Base-by-base conservation (phyloP, 2,888 invertebrate genomes). In the Tolmerus cingulatus region DNA sequence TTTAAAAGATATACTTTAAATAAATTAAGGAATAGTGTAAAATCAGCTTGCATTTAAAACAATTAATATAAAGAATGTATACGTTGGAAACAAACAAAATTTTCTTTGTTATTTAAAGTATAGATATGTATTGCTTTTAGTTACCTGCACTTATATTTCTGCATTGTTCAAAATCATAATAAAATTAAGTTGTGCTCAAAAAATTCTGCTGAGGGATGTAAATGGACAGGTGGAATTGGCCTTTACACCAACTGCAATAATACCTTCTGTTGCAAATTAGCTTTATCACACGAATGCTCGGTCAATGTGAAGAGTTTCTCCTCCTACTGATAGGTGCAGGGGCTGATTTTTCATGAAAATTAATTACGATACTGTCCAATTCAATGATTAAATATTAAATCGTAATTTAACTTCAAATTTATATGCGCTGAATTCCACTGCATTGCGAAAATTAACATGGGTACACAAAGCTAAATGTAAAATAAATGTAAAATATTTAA, bases 301-400 rank as follows among this genome's bases (percentile, higher is more conserved):
- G 66, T 23, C 66, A 57, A 57, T 57, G 57, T 23, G 66, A 66
- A 66, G 66, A 66, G 57, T 23, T 51, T 51, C 46, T 14, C 16
- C 46, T 51, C 16, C 16, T 16, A 14, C 3, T n/a, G 46, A 51
- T 51, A 51, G 14, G 27, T 27, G 19, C 66, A 66, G 12, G 12
- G 66, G 23, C 66, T 66, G 66, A 2, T 27, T 66, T 66, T 66
- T 66, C 12, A 27, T 66, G 66, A 66, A 66, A 66, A 66, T 66
- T 66, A 66, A 66, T 66, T 66, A 66, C 66, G 37, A 37, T 78
- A 23, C 78, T 37, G 40, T 78, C 43, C 40, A 19, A 78, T 40
- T 46, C 78, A 78, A 23, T 77, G 77, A 77, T 78, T 78, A 78
- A 78, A 78, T 78, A 78, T 78, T 43, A 46, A 78, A 37, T 78